Base-by-base conservation (phyloP, 2,113 vertebrate species). In the Scartelaos histophorus region DNA sequence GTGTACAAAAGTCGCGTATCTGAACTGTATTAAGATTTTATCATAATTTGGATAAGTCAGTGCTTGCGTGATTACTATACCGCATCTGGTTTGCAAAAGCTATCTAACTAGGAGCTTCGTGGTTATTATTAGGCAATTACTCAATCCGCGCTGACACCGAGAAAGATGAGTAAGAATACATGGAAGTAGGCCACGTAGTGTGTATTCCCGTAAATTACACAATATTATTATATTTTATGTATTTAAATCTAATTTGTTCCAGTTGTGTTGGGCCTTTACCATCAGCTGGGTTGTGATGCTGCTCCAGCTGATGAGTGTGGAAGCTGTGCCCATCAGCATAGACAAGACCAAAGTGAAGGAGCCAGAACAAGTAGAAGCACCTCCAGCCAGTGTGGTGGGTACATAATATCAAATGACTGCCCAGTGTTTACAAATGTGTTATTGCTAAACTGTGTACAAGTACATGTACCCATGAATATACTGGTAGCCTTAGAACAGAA, bases 341-440 rank as follows among this genome's bases (percentile, higher is more conserved):
- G 97, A 97, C 78, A 98, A 97, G 89, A 97, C 95, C 25, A 98
- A 98, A 91, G 93, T 96, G 43, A 92, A 94, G 49, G 78, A 91
- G 17, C 89, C 93, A 0, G 91, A 94, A 57, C 91, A 90, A 29
- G 85, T 90, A 7, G 93, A 94, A 53, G 94, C 94, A 45, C 91
- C 92, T 68, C 88, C 96, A 80, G 95, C 95, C 58, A 95, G 90
- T 75, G 94, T 95, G 85, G 97, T 98, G 91, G 95, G 95, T 92
- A 35, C 10, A 68, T 45, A n/a, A 13, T 12, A 21, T 17, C 9
- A 17, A 13, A 7, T 35, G 29, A 25, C 9, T 34, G 24, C 35
- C 16, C 49, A 9, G 17, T 62, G 16, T 34, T 16, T 17, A 62
- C 35, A 35, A 64, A 35, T 64, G 16, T 64, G 12, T 34, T 34